These are phyloP conservation scores for Zaprionus kolodkinae DNA, from an alignment of 1,140 invertebrate genomes.

Conservation along the genomic window DNA sequence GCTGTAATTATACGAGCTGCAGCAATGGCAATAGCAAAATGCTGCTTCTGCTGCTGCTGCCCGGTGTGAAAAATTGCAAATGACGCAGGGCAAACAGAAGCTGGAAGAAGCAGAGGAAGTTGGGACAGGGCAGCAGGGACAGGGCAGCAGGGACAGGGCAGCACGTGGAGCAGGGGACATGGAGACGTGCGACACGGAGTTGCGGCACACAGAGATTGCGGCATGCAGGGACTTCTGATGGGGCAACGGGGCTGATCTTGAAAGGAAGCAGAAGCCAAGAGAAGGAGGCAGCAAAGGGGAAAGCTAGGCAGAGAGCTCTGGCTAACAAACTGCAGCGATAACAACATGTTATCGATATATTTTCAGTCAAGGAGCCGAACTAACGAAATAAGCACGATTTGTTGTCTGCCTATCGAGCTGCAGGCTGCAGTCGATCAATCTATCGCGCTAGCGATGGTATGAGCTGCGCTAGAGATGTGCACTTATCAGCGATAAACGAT, in stretches of 20 bases:
- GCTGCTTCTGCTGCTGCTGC: constrained; percentile 33
- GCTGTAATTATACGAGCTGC: constrained; percentile 43
- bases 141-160: background rate
- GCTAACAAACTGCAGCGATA: background rate
- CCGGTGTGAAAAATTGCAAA: constrained; percentile 46
- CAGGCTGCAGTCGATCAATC: too few species aligned
- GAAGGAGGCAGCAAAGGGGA: too few species aligned
- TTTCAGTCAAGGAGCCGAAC: too few species aligned
- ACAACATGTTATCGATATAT: background rate
- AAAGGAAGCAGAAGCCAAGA: background rate
- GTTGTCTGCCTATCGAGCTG: too few species aligned
- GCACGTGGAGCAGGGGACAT: background rate
- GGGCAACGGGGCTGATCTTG: constrained; percentile 22
- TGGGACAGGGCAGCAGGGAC: background rate
- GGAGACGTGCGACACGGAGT: constrained; percentile 29
- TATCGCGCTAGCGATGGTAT: too few species aligned
- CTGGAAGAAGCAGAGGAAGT: background rate
- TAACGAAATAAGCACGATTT: too few species aligned
- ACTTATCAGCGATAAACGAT: background rate
- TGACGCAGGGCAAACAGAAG: constrained; percentile 31
- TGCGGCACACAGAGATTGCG: constrained; percentile 8
- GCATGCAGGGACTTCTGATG: constrained; percentile 28
- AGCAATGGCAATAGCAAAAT: constrained; percentile 46
- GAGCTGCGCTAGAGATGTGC: too few species aligned
- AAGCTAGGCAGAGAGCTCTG: too few species aligned